Evolutionary conservation across 2,113 vertebrate species (phyloP), one percentile per base, ranked within the genome.

Genomic region (Boulengeromyrus knoepffleri): DNA sequence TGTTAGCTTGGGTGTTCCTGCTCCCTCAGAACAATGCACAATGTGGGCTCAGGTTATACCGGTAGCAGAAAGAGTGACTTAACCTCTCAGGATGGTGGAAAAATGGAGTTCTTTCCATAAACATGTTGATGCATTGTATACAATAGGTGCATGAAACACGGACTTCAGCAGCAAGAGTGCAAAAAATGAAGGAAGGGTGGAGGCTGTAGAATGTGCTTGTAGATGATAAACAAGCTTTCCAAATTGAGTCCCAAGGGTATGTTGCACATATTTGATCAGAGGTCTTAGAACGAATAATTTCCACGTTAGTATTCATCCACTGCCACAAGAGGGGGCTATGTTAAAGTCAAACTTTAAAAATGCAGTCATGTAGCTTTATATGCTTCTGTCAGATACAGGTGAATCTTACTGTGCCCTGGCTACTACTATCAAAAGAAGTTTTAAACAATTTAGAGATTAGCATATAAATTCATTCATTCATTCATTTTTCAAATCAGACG

Each of bases 21-120:
- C 83, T 88, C 87, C 27, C 42, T 9, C 12, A 46, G 80, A 91
- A 91, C 90, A 91, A 91, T 88, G 90, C 88, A 91, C 88, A 91
- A 89, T 89, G 70, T 47, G 24, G 90, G 42, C 42, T 84, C 80
- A 42, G 31, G 87, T 39, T 53, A 36, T 31, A 58, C 42, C 49
- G 50, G 70, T 8, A 50, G 45, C n/a, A 83, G 85, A 87, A 24
- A 50, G 5, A 62, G 88, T 91, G 91, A 90, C 90, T 88, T 70
- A 91, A 49, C 42, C 21, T 50, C 52, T 91, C 77, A 52, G 89
- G 58, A 88, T 89, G 56, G 84, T 62, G 66, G 84, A 88, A 89
- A 90, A 56, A 80, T 74, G n/a, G 47, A 58, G 74, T 53, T 17
- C 24, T 90, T 90, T 90, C 58, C 88, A 90, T 46, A 77, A 77